These are phyloP conservation scores for Plebejus anna DNA, from an alignment of 2,888 invertebrate species.

Conservation along the genomic window DNA sequence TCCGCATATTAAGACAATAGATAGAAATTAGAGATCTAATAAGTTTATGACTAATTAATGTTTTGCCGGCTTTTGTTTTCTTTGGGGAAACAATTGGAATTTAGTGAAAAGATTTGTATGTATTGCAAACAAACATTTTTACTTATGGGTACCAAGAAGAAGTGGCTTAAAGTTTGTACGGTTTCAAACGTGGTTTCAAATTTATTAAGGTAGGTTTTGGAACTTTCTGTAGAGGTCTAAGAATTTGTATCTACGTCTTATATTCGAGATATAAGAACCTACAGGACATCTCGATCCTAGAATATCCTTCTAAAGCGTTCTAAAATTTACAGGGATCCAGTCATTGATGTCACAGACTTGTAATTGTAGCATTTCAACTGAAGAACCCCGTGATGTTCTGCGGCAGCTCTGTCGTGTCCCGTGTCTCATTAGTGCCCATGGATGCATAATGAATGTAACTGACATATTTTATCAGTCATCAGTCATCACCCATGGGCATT, in stretches of 20 bases:
- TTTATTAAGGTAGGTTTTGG: not conserved
- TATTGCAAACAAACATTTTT: not conserved
- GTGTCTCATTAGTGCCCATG: too few species aligned
- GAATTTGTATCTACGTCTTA: not conserved
- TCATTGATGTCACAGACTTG: not conserved
- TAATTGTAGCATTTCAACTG: not conserved
- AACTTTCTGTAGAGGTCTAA: not conserved
- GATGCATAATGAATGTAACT: too few species aligned
- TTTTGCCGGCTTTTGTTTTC: not conserved
- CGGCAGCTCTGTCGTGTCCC: too few species aligned
- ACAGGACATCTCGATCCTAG: not conserved
- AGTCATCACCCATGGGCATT: too few species aligned
- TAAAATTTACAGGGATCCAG: not conserved
- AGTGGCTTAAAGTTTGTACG: not conserved
- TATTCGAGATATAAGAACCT: not conserved
- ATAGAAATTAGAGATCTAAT: conserved; percentile 54
- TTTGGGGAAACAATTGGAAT: not conserved
- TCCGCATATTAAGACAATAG: conserved; percentile 69
- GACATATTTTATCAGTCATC: too few species aligned
- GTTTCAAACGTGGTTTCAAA: not conserved
- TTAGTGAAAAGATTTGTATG: not conserved
- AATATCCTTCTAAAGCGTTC: not conserved
- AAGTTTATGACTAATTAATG: conserved; percentile 31
- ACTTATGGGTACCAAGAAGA: not conserved
- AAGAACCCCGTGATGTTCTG: not conserved